These are phyloP conservation scores for Hypsopygia costalis DNA, from an alignment of 2,888 invertebrate genomes.

Conservation along the genomic window DNA sequence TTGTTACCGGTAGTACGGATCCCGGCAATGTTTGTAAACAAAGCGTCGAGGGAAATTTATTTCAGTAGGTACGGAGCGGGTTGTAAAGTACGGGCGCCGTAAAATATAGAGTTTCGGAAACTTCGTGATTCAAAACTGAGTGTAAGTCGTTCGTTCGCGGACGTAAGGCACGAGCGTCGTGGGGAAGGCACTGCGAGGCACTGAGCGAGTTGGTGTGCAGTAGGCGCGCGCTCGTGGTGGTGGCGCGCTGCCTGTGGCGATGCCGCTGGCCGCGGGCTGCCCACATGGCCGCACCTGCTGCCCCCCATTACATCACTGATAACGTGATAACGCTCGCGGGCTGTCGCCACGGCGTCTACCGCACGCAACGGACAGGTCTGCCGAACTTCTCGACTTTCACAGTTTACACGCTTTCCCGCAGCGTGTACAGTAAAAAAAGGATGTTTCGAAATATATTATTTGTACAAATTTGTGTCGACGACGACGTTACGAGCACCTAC, in stretches of 20 bases:
- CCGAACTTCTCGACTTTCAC: not conserved
- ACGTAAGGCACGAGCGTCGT: constrained; percentile 48
- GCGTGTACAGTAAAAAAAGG: too few relatives aligned
- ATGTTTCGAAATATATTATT: too few relatives aligned
- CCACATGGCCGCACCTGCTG: constrained; percentile 26
- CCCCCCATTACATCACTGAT: constrained; percentile 44
- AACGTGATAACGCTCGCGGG: constrained; percentile 22
- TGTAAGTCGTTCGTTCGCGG: constrained; percentile 1
- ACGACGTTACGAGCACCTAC: too few relatives aligned
- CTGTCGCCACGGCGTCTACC: constrained; percentile 14
- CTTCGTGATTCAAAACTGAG: not conserved
- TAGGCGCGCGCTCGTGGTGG: constrained; percentile 18
- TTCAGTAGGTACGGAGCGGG: constrained; percentile 11
- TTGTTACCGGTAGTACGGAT: constrained; percentile 10
- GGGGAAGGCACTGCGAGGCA: constrained; percentile 54
- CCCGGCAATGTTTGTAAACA: constrained; percentile 31
- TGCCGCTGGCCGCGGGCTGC: constrained; percentile 16
- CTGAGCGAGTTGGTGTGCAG: constrained; percentile 29
- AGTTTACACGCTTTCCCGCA: too few relatives aligned
- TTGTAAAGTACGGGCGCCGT: constrained; percentile 12
- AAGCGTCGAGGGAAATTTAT: constrained; percentile 17
- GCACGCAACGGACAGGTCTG: constrained; percentile 9
- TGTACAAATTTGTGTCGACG: too few relatives aligned
- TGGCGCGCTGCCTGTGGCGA: constrained; percentile 18
- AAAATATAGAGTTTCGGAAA: not conserved